Percentiles rank a stretch among this genome's conserved stretches.
phyloP scores from a whole-genome alignment of 64 coral and sea anemone genomes.

The Platygyra sinensis region DNA sequence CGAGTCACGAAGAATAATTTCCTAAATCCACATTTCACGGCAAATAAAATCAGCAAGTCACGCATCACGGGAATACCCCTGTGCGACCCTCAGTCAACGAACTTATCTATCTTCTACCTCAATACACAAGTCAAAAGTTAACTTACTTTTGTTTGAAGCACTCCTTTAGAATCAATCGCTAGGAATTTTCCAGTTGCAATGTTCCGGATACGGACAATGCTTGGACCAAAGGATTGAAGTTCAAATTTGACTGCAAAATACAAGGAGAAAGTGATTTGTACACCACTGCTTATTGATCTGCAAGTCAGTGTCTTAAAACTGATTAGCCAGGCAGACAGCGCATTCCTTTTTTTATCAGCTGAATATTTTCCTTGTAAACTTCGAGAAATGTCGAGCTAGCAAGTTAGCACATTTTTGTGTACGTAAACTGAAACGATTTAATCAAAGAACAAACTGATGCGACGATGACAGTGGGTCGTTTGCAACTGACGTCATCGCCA shows the following conservation, averaged over 20 bases:
- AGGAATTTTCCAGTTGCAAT: conserved; percentile 65
- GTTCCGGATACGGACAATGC: conserved; percentile 71
- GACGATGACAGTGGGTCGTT: neutral
- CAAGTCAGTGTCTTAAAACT: no score
- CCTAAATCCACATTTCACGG: no score
- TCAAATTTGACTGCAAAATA: conserved; percentile 72
- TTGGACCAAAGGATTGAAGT: conserved; percentile 84
- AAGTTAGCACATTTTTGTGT: neutral
- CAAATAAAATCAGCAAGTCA: no score
- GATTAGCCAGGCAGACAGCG: no score
- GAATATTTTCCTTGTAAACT: neutral
- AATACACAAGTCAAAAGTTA: neutral
- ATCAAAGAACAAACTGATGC: neutral
- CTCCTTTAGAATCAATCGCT: conserved; percentile 69
- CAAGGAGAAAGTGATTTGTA: neutral
- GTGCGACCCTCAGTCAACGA: no score
- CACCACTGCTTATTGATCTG: neutral
- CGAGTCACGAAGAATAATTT: no score
- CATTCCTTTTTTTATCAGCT: no score
- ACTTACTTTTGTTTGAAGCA: conserved; percentile 63
- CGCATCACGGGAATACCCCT: no score
- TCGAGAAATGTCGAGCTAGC: neutral
- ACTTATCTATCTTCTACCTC: neutral
- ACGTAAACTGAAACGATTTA: neutral
- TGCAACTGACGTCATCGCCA: no score